Conservation (phyloP, 2,888 invertebrate genomes). For the Lycocerus yunnanus region DNA sequence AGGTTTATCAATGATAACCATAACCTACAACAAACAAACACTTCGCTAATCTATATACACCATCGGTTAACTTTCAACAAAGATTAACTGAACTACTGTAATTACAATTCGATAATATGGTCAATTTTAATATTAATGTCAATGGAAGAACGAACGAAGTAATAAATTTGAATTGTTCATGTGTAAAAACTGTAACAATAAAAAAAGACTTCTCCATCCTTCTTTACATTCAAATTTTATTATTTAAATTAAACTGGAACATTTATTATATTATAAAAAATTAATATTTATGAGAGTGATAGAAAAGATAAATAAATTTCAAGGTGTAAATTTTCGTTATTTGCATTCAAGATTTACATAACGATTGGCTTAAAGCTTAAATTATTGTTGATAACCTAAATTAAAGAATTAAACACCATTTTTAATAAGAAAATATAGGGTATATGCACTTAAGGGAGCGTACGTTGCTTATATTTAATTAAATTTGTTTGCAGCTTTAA, state of each 20-base stretch:
- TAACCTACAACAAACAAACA: slow-evolving; percentile 29
- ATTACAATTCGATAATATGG: slow-evolving; percentile 27
- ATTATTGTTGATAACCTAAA: neutral
- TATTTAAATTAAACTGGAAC: neutral
- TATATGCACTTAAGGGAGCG: neutral
- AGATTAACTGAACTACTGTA: slow-evolving; percentile 17
- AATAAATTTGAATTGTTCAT: neutral
- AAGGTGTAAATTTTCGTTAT: neutral
- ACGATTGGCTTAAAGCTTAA: neutral
- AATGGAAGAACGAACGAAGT: slow-evolving; percentile 11
- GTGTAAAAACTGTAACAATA: neutral
- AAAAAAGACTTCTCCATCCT: neutral
- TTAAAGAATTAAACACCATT: neutral
- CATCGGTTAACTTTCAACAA: neutral
- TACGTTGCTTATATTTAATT: neutral
- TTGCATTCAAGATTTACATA: neutral
- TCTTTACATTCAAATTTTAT: neutral
- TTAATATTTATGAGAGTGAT: slow-evolving; percentile 3
- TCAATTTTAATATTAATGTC: slow-evolving; percentile 27
- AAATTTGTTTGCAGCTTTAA: neutral
- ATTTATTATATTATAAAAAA: slow-evolving; percentile 1
- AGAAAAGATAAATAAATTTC: slow-evolving; percentile 1
- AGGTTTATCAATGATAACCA: slow-evolving; percentile 36
- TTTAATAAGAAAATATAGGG: neutral
- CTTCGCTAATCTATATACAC: slow-evolving; percentile 1